These are phyloP conservation scores for Lepidothrix coronata DNA, from an alignment of 2,113 vertebrate species.

Conservation along the genomic window DNA sequence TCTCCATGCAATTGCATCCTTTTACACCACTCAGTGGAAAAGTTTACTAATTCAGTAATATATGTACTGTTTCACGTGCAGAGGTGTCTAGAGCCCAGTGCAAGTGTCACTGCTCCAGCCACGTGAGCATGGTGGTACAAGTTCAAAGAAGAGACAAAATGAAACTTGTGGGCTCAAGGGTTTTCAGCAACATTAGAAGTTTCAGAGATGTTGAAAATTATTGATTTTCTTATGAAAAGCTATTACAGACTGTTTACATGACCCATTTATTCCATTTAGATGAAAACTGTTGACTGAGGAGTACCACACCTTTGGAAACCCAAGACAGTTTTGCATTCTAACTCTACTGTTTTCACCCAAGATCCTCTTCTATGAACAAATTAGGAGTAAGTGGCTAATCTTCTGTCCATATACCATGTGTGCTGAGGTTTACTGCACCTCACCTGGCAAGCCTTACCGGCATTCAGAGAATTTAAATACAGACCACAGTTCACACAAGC, in stretches of 20 bases:
- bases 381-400: neutral
- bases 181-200: slow-evolving; percentile 28
- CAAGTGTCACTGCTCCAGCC: neutral
- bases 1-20: neutral
- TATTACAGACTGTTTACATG: neutral
- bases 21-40: neutral
- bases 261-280: neutral
- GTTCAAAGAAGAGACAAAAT: slow-evolving; percentile 23
- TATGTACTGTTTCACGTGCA: neutral
- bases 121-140: neutral
- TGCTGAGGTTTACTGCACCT: neutral
- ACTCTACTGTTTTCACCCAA: neutral
- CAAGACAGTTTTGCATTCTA: neutral
- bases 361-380: neutral
- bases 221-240: slow-evolving; percentile 39
- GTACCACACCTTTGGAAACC: neutral
- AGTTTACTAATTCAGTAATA: neutral
- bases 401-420: neutral
- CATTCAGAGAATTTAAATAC: neutral
- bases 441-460: neutral
- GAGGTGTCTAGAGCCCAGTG: neutral
- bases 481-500: neutral
- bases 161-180: slow-evolving; percentile 28
- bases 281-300: neutral
- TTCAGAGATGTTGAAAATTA: slow-evolving; percentile 1